Percentiles rank a stretch among this genome's conserved stretches.
These are phyloP conservation scores for Macaca fascicularis DNA, from an alignment of 2,113 vertebrate genomes.

Conservation along the genomic window DNA sequence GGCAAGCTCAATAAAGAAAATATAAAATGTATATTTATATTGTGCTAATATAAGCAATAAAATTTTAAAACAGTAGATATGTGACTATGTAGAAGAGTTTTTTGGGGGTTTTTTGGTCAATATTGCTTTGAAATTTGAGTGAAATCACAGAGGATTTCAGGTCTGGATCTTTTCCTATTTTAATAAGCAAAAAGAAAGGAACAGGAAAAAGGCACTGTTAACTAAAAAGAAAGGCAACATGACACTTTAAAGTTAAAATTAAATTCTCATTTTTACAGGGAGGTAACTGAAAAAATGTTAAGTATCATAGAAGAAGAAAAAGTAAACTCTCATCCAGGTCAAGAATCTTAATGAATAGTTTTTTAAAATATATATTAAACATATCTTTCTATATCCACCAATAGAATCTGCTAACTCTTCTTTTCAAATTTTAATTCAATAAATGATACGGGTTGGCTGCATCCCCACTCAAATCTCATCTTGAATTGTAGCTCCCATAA, in stretches of 20 bases:
- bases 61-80: background rate
- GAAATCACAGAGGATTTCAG: constrained; percentile 37
- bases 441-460: background rate
- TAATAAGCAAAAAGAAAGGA: background rate
- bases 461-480: too few species aligned
- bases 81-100: background rate
- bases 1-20: constrained; percentile 93
- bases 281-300: background rate
- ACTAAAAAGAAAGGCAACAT: background rate
- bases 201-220: background rate
- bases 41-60: constrained; percentile 30
- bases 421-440: background rate
- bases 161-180: background rate
- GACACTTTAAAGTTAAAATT: constrained; percentile 30
- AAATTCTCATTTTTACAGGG: background rate
- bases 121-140: background rate
- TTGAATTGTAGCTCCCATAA: too few species aligned
- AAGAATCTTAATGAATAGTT: background rate
- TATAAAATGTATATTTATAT: constrained; percentile 53
- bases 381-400: background rate
- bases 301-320: background rate
- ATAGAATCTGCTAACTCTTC: background rate
- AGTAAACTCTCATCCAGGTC: background rate
- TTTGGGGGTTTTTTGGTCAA: background rate
- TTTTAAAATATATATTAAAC: background rate